These are phyloP conservation scores for Therioaphis trifolii DNA, from an alignment of 2,888 invertebrate genomes.

Conservation along the genomic window DNA sequence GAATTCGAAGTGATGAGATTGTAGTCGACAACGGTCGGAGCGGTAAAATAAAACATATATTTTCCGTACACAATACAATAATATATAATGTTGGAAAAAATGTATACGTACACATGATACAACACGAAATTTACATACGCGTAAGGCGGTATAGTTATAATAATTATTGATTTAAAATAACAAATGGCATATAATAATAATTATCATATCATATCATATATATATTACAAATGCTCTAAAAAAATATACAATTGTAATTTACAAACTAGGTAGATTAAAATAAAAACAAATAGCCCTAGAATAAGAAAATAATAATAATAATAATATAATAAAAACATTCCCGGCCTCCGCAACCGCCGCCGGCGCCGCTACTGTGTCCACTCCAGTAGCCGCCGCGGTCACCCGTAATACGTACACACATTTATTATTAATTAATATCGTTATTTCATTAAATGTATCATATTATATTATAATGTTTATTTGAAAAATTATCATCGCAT, in stretches of 20 bases:
- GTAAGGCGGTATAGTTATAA: background rate
- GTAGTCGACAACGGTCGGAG: no score
- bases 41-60: no score
- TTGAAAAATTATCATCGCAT: no score
- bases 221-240: constrained; percentile 54
- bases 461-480: no score
- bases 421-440: background rate
- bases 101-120: background rate
- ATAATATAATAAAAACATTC: constrained; percentile 17
- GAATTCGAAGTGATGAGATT: no score
- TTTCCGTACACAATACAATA: constrained; percentile 14
- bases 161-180: constrained; percentile 29
- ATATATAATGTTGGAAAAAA: constrained; percentile 30
- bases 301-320: background rate
- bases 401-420: background rate
- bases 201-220: background rate
- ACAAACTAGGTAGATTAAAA: constrained; percentile 52
- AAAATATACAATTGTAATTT: constrained; percentile 56
- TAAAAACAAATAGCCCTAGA: constrained; percentile 47
- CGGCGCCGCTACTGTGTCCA: no score
- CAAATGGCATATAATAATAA: constrained; percentile 34
- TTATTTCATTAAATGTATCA: no score
- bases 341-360: constrained; percentile 26
- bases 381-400: background rate
- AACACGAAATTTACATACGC: background rate